Base-by-base conservation (phyloP, 2,797 vertebrate genomes). In the Micrastur ruficollis region DNA sequence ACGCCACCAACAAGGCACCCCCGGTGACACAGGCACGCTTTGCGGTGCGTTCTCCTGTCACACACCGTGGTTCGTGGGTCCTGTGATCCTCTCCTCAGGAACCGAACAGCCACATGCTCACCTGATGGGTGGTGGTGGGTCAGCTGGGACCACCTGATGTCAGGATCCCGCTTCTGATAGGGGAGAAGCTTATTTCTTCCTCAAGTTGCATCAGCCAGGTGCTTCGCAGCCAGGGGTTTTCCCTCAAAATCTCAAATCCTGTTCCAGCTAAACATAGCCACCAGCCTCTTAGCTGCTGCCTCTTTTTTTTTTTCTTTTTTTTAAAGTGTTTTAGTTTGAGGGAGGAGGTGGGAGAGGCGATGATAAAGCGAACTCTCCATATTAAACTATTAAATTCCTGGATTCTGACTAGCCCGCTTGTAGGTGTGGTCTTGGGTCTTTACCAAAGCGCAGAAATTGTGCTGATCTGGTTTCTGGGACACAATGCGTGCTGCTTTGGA, bases 181-280 rank as follows among this genome's bases (percentile, higher is more conserved):
- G 40, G 34, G 16, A 50, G 52, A 88, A 92, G n/a, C 56, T 12
- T 80, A 5, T 59, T 94, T 94, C 92, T 98, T 88, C 71, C 36
- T 95, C 72, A 62, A 42, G 44, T 97, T 98, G 83, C 97, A 90
- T 98, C 98, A 98, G 89, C 93, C 56, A 73, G 65, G 71, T 89
- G 61, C 76, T 95, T 74, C 0, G 5, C 82, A 96, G 86, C 84
- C 78, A 89, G 91, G 86, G 81, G 26, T 89, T 95, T 97, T 97
- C 74, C 96, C 97, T 95, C 93, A 95, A 89, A 90, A 80, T 93
- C 74, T 92, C 72, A 96, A 97, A 96, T 96, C 71, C 47, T 31
- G 31, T 93, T 95, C 88, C 93, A 94, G 90, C 89, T 91, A 86
- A 81, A 85, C 10, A 42, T 50, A 92, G 58, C 79, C 63, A 97